Evolutionary conservation across 1,140 invertebrate species (phyloP).

Genomic region (Halesus radiatus): DNA sequence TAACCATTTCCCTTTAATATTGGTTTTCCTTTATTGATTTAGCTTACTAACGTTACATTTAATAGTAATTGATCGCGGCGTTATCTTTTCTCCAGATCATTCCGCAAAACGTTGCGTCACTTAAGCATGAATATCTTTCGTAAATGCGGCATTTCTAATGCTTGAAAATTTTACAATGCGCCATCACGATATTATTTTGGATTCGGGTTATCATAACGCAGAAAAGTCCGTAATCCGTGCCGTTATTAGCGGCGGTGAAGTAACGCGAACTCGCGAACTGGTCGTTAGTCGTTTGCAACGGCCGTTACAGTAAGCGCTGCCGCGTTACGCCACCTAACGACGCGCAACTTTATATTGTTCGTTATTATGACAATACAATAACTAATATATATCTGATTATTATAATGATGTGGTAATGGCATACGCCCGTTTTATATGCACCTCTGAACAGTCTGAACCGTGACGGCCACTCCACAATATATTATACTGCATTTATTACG

Average conservation of each 20-base stretch:
- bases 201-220: not conserved
- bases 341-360: not conserved
- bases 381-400: not conserved
- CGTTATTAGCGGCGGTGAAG: conserved; percentile 17
- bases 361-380: conserved; percentile 6
- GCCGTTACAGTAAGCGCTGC: conserved; percentile 12
- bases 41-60: not conserved
- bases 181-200: conserved; percentile 10
- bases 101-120: not conserved
- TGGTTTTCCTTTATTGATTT: not conserved
- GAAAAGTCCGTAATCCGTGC: conserved; percentile 11
- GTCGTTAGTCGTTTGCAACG: conserved; percentile 29
- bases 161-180: not conserved
- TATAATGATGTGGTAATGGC: too few relatives aligned
- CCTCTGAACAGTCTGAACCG: too few relatives aligned
- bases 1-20: not conserved
- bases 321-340: not conserved
- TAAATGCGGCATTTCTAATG: not conserved
- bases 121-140: not conserved
- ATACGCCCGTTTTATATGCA: too few relatives aligned
- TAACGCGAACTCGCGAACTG: conserved; percentile 36
- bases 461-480: too few relatives aligned
- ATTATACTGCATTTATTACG: too few relatives aligned
- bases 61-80: not conserved
- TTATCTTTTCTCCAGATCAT: not conserved